Base-by-base conservation (phyloP, 2,888 invertebrate genomes). In the Nomada ruficornis region DNA sequence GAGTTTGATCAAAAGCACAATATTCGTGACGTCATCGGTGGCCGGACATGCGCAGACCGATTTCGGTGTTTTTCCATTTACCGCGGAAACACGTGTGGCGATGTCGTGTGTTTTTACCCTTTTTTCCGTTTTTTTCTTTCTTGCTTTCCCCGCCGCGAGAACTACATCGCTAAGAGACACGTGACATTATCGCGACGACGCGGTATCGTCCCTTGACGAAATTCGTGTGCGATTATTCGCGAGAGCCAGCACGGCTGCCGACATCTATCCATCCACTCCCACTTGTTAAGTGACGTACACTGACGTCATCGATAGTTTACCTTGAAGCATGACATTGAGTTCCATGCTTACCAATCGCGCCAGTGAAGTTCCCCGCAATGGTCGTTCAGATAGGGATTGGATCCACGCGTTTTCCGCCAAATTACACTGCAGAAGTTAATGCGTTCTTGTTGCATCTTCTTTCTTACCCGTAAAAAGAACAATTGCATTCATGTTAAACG, bases 301-400 rank as follows among this genome's bases (percentile, higher is more conserved):
- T 94, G 94, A 94, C 93, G 94, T 94, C 94, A 94, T 93, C 93
- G 92, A 93, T 93, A 92, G 94, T 93, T 94, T 93, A 93, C 94
- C 94, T 94, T 94, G 94, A 93, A 90, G 93, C 93, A 92, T 94
- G 94, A 94, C 94, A 93, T 94, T 94, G 94, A 94, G 89, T 83
- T 77, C 72, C 93, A 93, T 74, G 84, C 60, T 70, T 85, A 89
- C 90, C 92, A 93, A 92, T 85, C 11, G 42, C 50, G 10, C 3
- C 52, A 13, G 23, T 4, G 47, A 68, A 76, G 13, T 70, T 69
- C 77, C 82, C 77, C 76, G 54, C 42, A 7, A 10, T 4, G 18
- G n/a, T 13, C 7, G 7, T 29, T 26, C n/a, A 2, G n/a, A 9
- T 42, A 36, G 23, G 11, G 20, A 23, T 69, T 18, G 13, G 7